Percentiles rank a stretch among this genome's conserved stretches.
These are phyloP conservation scores for Columba guinea DNA, from an alignment of 2,797 vertebrate genomes.

Conservation along the genomic window DNA sequence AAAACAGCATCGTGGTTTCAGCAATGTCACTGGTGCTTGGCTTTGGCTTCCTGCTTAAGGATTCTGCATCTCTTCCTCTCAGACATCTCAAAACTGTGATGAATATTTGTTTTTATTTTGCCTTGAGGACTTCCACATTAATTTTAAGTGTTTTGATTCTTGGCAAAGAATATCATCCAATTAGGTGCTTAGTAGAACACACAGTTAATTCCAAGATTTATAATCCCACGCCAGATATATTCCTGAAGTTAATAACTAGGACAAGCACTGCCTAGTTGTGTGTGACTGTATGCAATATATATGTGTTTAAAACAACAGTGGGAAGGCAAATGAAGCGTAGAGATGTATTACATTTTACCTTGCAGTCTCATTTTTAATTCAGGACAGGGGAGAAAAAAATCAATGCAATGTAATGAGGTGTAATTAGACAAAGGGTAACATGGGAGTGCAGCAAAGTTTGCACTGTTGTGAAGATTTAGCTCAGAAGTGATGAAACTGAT, in stretches of 20 bases:
- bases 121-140: neutral
- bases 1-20: neutral
- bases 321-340: neutral
- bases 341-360: neutral
- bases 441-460: neutral
- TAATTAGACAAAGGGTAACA: neutral
- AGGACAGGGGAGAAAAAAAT: neutral
- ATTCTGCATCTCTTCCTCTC: neutral
- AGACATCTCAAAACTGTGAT: neutral
- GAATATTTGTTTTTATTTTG: neutral
- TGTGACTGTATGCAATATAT: neutral
- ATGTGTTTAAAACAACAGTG: neutral
- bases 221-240: neutral
- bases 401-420: neutral
- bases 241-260: neutral
- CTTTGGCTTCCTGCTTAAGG: neutral
- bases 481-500: neutral
- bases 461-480: neutral
- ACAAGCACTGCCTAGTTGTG: neutral
- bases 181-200: neutral
- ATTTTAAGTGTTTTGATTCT: neutral
- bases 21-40: neutral
- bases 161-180: neutral
- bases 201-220: conserved; percentile 23
- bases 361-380: conserved; percentile 13